These are phyloP conservation scores for Solen grandis DNA, from an alignment of 1,140 invertebrate genomes.

Conservation along the genomic window DNA sequence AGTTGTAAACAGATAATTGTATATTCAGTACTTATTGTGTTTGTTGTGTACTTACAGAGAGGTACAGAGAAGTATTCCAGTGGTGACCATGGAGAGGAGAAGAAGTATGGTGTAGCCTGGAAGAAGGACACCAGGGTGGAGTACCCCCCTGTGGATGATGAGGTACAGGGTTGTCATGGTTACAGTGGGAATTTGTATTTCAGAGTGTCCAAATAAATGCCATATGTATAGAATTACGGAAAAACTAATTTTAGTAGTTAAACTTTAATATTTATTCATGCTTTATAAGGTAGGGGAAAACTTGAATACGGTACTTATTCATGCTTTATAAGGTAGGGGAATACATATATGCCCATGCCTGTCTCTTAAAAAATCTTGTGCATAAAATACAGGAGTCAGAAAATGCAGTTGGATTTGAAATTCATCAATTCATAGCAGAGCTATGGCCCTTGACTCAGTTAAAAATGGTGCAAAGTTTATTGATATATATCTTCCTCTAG, in stretches of 20 bases:
- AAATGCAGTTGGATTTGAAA: too few species aligned
- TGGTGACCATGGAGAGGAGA: conserved; percentile 50
- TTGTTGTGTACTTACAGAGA: conserved; percentile 69
- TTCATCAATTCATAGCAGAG: too few species aligned
- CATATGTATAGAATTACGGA: conserved; percentile 3
- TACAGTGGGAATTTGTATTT: not conserved
- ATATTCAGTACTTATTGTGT: too few species aligned
- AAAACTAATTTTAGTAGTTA: not conserved
- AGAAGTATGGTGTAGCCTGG: conserved; percentile 69
- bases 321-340: too few species aligned
- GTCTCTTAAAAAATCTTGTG: too few species aligned
- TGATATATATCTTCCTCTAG: too few species aligned
- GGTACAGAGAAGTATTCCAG: conserved; percentile 72
- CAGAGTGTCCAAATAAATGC: conserved; percentile 7
- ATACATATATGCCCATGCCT: too few species aligned
- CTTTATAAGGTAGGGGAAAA: not conserved
- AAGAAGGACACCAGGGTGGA: conserved; percentile 64
- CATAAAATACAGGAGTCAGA: too few species aligned
- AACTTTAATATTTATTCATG: not conserved
- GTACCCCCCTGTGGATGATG: conserved; percentile 11
- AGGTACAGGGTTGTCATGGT: not conserved
- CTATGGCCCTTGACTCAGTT: too few species aligned
- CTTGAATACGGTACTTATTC: not conserved
- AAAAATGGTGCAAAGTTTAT: too few species aligned
- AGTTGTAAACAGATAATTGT: too few species aligned